Evolutionary conservation across 2,888 invertebrate species (phyloP).

Genomic region (Eupsilia transversa): DNA sequence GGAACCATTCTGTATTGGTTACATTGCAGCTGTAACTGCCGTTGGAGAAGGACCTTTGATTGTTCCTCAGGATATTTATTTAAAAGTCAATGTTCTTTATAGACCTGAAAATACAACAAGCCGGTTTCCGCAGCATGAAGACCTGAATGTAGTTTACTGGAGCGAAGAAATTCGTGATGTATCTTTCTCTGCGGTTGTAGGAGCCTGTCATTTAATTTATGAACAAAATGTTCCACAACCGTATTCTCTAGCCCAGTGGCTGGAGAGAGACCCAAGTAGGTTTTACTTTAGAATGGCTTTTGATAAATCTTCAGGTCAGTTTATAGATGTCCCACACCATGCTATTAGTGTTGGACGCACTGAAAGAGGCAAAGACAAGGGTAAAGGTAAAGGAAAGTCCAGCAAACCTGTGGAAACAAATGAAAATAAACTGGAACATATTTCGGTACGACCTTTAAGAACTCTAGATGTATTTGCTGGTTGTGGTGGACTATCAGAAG

Average conservation of each 20-base stretch:
- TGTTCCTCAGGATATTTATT: conserved; percentile 91
- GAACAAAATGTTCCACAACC: conserved; percentile 91
- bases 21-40: conserved; percentile 92
- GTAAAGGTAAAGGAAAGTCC: conserved; percentile 92
- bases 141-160: conserved; percentile 94
- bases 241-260: conserved; percentile 90
- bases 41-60: conserved; percentile 88
- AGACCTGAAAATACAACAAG: conserved; percentile 94
- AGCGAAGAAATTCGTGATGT: conserved; percentile 93
- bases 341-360: conserved; percentile 91
- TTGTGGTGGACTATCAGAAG: conserved; percentile 95
- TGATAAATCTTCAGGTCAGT: conserved; percentile 88
- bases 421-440: conserved; percentile 73
- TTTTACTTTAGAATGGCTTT: conserved; percentile 94
- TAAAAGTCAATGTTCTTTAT: conserved; percentile 93
- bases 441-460: conserved; percentile 88
- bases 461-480: conserved; percentile 96
- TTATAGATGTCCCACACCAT: conserved; percentile 91
- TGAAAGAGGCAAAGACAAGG: conserved; percentile 92
- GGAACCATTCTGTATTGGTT: conserved; percentile 94
- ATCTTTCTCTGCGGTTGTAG: conserved; percentile 91
- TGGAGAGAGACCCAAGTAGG: conserved; percentile 91
- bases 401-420: conserved; percentile 78
- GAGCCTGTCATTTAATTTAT: conserved; percentile 93
- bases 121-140: conserved; percentile 91